Conservation (phyloP, 2,113 vertebrate species). For the Heterotis niloticus region DNA sequence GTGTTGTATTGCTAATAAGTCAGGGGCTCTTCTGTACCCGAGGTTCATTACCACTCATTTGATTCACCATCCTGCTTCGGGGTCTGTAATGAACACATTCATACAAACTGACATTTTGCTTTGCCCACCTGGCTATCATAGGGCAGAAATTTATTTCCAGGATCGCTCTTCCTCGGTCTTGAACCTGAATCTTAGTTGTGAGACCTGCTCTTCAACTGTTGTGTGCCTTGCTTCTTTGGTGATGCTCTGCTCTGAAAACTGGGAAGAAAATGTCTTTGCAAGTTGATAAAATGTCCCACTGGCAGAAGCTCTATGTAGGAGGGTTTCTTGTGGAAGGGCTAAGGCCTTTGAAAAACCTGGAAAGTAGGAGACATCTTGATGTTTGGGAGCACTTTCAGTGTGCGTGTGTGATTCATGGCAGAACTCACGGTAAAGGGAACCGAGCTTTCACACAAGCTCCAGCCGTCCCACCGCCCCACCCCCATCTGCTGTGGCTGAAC, state of each 20-base stretch:
- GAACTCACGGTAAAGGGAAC: neutral
- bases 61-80: no score
- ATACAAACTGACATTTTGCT: no score
- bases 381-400: neutral
- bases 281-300: neutral
- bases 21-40: neutral
- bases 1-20: neutral
- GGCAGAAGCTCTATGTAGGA: neutral
- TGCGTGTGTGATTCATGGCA: neutral
- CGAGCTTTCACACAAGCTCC: neutral
- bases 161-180: no score
- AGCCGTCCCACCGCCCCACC: neutral
- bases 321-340: neutral
- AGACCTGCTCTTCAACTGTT: no score
- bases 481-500: constrained; percentile 30
- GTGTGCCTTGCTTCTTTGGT: no score
- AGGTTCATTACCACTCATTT: no score
- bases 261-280: no score
- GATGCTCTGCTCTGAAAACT: no score
- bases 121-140: no score
- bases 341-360: constrained; percentile 9
- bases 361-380: neutral
- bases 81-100: no score
- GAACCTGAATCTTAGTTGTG: no score
- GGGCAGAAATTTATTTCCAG: no score